Evolutionary conservation across 1,140 invertebrate species (phyloP), one percentile per base, ranked within the genome.

Genomic region (Temnothorax curvispinosus): DNA sequence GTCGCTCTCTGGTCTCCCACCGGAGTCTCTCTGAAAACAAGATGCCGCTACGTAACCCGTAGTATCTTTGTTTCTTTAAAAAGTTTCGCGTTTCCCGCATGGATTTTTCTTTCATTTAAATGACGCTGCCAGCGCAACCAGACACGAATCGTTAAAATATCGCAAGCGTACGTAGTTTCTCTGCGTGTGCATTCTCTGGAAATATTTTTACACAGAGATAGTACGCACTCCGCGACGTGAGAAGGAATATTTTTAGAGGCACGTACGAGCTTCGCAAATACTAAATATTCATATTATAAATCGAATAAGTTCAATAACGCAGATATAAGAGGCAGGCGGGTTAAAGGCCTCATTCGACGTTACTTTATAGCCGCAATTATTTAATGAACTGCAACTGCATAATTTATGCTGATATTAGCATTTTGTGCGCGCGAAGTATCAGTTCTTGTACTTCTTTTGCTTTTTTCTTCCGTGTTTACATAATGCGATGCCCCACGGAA

Each of bases 121-220:
- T 54, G 80, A 60, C 56, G 65, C 54, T 50, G 69, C 71, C 38
- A 44, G 35, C 35, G 54, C 27, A 41, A 64, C 47, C 65, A 72
- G 50, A 65, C 65, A 62, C 32, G 54, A 84, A 84, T 84, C 69
- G 69, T 84, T 84, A 84, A 84, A 84, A 84, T 84, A 84, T 84
- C 69, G 54, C 69, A 69, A 38, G 69, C 80, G 54, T 41, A 69
- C n/a, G 62, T 74, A 82, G 38, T 60, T 74, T 21, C 41, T 11
- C 41, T 11, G 65, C 54, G 69, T 60, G 21, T 74, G 41, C 32
- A 47, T 60, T 60, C 69, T 75, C 44, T 60, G 54, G 44, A 84
- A 74, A 84, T 84, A 84, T 84, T 84, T 74, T 84, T 75, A 60
- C 41, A n/a, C 41, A n/a, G 52, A 21, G 27, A 41, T 4, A 56